Evolutionary conservation across 2,888 invertebrate species (phyloP), one percentile per base, ranked within the genome.

Genomic region (Resseliella maxima): DNA sequence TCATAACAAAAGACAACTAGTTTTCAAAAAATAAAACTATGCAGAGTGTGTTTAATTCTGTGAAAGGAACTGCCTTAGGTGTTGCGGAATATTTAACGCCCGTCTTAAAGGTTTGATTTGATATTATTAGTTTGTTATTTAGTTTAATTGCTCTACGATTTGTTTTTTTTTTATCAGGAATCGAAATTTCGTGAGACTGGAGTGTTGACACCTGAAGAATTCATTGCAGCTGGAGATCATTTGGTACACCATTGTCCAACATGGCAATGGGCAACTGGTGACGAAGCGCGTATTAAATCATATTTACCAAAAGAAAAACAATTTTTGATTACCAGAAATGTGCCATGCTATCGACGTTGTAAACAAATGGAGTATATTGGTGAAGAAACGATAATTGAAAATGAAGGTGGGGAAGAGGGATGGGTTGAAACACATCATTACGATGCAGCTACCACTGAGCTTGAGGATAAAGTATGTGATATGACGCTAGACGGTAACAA

Each of bases 231-330:
- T 31, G 99, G 99, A 0, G 99, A 99, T 90, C 99, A 99, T 91
- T 92, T 99, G 86, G 99, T 99, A 0, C 99, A 99, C 91, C 99
- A 99, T 90, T 99, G 99, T 90, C 99, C 99, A 0, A 99, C 99
- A 0, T 99, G 99, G 99, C 97, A 98, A 90, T 99, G 99, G 99
- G 95, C 97, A 0, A 89, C 90, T 0, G 99, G 98, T 0, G 99
- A 99, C 90, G 96, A 97, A 88, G 93, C 95, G n/a, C 96, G 96
- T 91, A 92, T 94, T 38, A 97, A 98, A 89, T 92, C 96, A 0
- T 99, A 98, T 92, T 93, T 99, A 88, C 99, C 99, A 0, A 90
- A 90, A 89, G 96, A 98, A 89, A 99, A 99, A 91, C 99, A 99
- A 91, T 99, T 98, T 91, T 93, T 99, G 86, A 95, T 99, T 86